Percentiles rank a stretch among this genome's conserved stretches.
Evolutionary conservation across 2,797 vertebrate genomes (phyloP).

Genomic region (Chiloscyllium punctatum): DNA sequence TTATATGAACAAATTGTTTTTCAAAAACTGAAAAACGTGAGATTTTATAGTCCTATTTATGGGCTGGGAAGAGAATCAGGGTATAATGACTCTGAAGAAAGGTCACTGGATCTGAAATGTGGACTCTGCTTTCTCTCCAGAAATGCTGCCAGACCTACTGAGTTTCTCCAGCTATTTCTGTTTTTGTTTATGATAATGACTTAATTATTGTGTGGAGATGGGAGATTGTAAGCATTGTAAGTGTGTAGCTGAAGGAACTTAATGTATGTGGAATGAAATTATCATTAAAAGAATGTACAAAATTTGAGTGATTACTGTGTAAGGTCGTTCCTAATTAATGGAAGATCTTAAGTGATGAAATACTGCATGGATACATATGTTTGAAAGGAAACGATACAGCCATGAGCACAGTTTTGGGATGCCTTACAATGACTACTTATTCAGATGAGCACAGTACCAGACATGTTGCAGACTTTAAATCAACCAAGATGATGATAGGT

Average conservation of each 20-base stretch:
- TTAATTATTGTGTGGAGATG: too few species aligned
- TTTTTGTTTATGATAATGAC: too few species aligned
- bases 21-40: background rate
- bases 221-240: background rate
- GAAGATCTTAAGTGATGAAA: background rate
- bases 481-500: background rate
- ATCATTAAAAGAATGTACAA: background rate
- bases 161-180: too few species aligned
- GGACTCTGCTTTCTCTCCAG: too few species aligned
- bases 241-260: background rate
- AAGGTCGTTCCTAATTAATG: background rate
- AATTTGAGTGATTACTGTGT: background rate
- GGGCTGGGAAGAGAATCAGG: background rate
- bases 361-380: background rate
- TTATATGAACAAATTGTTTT: background rate
- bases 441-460: background rate
- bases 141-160: too few species aligned
- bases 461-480: background rate
- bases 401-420: constrained; percentile 8
- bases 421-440: background rate
- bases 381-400: background rate
- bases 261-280: background rate
- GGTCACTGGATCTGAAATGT: too few species aligned
- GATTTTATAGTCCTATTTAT: background rate
- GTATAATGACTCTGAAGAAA: too few species aligned